A percentile compares a stretch with the other conserved stretches of the same genome.
phyloP scores from a whole-genome alignment of 2,113 vertebrate species.

The Lasiurus borealis region DNA sequence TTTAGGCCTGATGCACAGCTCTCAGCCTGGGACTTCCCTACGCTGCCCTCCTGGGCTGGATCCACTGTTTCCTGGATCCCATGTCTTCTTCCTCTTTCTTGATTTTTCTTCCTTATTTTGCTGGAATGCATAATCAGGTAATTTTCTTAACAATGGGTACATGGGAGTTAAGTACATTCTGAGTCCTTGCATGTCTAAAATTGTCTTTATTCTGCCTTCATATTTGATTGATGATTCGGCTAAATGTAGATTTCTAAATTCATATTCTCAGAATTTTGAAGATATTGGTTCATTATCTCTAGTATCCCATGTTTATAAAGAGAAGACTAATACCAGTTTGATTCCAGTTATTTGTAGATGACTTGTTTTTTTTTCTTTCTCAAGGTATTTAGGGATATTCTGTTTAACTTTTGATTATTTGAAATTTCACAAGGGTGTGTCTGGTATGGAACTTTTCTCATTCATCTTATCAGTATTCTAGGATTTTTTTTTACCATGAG shows the following conservation, averaged over 20 bases:
- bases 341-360: slow-evolving; percentile 35
- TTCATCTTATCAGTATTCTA: not conserved
- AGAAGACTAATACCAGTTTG: not conserved
- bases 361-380: slow-evolving; percentile 49
- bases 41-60: slow-evolving; percentile 50
- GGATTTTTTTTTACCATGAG: slow-evolving; percentile 17
- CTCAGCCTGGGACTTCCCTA: slow-evolving; percentile 69
- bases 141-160: slow-evolving; percentile 52
- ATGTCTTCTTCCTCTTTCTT: slow-evolving; percentile 70
- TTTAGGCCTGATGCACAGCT: slow-evolving; percentile 58
- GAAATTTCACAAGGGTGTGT: slow-evolving; percentile 39
- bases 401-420: slow-evolving; percentile 36
- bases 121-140: slow-evolving; percentile 64
- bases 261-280: slow-evolving; percentile 41
- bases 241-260: slow-evolving; percentile 61
- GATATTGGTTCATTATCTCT: not conserved
- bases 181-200: slow-evolving; percentile 61
- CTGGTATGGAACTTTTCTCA: not conserved
- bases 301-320: not conserved
- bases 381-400: slow-evolving; percentile 14
- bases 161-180: slow-evolving; percentile 21
- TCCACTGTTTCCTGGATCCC: slow-evolving; percentile 66
- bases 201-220: slow-evolving; percentile 59
- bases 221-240: slow-evolving; percentile 44
- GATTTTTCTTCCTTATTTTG: slow-evolving; percentile 69